phyloP scores from a whole-genome alignment of 2,888 invertebrate genomes.

The Melieria omissa region DNA sequence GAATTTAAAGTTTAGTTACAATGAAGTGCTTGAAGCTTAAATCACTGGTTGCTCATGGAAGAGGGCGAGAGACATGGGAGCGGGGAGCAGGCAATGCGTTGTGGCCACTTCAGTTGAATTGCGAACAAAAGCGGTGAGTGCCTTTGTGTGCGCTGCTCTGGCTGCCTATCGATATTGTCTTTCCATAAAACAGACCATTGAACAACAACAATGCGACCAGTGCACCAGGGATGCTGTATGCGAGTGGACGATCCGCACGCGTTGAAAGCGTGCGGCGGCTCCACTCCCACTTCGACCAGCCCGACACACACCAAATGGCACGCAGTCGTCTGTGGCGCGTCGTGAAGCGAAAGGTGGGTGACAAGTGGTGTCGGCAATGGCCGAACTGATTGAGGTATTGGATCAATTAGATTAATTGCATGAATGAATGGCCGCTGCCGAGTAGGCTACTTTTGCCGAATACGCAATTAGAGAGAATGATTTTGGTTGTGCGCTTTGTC shows the following conservation, averaged over 20 bases:
- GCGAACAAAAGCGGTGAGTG: conserved; percentile 2
- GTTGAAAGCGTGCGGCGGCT: background rate
- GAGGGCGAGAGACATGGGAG: background rate
- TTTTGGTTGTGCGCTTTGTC: no score
- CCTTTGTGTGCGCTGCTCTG: background rate
- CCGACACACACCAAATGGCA: background rate
- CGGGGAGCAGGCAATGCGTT: background rate
- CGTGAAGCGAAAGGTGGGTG: no score
- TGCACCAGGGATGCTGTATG: background rate
- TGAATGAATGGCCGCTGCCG: background rate
- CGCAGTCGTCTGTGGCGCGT: background rate
- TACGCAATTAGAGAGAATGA: no score
- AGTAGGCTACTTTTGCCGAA: background rate
- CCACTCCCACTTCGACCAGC: background rate
- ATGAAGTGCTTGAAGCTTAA: background rate
- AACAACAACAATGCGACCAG: conserved; percentile 6
- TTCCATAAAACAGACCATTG: conserved; percentile 66
- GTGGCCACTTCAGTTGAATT: background rate
- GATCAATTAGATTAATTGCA: conserved; percentile 35
- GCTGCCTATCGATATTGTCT: conserved; percentile 63
- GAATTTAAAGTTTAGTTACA: conserved; percentile 44
- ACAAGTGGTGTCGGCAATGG: background rate
- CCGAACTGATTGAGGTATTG: conserved; percentile 29
- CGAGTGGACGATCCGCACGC: background rate
- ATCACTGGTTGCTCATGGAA: background rate